Conservation (phyloP, 2,113 vertebrate genomes). For the Brachyhypopomus gauderio region DNA sequence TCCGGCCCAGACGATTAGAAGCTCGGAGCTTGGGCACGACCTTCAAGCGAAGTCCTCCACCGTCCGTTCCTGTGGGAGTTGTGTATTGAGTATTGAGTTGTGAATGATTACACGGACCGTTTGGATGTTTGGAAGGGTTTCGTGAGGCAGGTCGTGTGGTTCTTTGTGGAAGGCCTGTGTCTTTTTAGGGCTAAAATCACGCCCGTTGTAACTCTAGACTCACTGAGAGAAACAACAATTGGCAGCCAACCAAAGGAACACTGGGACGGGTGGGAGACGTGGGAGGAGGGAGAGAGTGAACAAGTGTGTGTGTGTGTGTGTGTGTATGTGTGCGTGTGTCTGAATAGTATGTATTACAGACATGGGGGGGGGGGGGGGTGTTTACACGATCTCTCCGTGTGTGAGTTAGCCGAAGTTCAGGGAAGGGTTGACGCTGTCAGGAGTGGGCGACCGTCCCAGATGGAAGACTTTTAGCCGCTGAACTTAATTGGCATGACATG, state of each 20-base stretch:
- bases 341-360: conserved; percentile 29
- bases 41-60: background rate
- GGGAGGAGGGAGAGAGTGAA: background rate
- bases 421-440: conserved; percentile 65
- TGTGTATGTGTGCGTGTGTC: conserved; percentile 14
- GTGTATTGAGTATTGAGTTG: background rate
- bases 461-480: conserved; percentile 66
- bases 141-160: conserved; percentile 36
- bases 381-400: conserved; percentile 29
- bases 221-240: conserved; percentile 30
- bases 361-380: background rate
- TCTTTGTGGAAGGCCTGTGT: conserved; percentile 12
- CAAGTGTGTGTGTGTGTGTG: conserved; percentile 7
- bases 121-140: conserved; percentile 14
- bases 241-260: conserved; percentile 42
- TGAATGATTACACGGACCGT: background rate
- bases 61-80: background rate
- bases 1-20: too few species aligned
- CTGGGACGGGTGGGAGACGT: background rate
- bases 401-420: conserved; percentile 36
- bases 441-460: conserved; percentile 59
- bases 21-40: background rate
- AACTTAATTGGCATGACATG: conserved; percentile 70
- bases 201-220: conserved; percentile 15
- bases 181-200: conserved; percentile 43